Evolutionary conservation across 2,888 invertebrate genomes (phyloP).

Genomic region (Brachyptera risi): DNA sequence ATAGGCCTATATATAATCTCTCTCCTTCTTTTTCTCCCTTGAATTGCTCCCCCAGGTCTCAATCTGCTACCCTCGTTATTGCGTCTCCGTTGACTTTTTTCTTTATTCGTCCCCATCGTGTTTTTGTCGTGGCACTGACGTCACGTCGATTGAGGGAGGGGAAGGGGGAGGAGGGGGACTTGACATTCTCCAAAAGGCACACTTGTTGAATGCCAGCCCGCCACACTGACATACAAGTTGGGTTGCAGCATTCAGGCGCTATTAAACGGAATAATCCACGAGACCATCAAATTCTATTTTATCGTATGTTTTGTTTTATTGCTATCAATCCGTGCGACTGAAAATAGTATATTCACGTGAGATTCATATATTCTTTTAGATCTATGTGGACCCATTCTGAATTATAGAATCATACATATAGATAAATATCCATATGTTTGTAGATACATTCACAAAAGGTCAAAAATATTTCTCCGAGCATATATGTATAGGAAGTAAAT

Average conservation of each 20-base stretch:
- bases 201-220: conserved; percentile 32
- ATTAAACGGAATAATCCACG: background rate
- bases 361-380: too few species aligned
- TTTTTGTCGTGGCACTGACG: conserved; percentile 21
- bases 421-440: too few species aligned
- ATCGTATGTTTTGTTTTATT: too few species aligned
- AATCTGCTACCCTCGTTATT: conserved; percentile 27
- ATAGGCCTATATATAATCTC: background rate
- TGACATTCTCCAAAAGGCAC: conserved; percentile 29
- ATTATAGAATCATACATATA: too few species aligned
- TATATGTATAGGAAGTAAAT: too few species aligned
- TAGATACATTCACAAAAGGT: too few species aligned
- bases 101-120: conserved; percentile 19
- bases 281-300: too few species aligned
- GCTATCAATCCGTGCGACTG: too few species aligned
- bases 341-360: too few species aligned
- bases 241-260: background rate
- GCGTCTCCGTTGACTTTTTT: conserved; percentile 29
- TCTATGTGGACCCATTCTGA: too few species aligned
- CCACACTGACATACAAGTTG: background rate
- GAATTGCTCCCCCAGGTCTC: conserved; percentile 27
- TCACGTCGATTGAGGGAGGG: conserved; percentile 9
- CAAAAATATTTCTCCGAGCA: too few species aligned
- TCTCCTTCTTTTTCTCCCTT: conserved; percentile 6
- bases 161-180: conserved; percentile 6